These are phyloP conservation scores for Aurelia sp. DNA, from an alignment of 30 jellyfish, hydroid and myxozoan species.

Conservation along the genomic window DNA sequence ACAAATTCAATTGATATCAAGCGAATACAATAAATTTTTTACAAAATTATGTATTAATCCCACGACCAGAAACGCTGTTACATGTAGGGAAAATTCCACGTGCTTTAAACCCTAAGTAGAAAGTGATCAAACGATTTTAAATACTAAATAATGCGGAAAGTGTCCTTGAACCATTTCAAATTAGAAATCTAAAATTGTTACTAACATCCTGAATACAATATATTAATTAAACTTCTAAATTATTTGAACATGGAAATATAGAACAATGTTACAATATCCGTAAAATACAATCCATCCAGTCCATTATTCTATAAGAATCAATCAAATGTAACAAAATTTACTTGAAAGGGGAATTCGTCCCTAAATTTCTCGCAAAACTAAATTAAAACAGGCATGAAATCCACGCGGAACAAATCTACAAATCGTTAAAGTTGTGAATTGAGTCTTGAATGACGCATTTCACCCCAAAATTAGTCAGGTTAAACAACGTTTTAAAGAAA, in stretches of 20 bases:
- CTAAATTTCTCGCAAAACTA: background rate
- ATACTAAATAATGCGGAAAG: constrained; percentile 60
- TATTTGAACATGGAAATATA: constrained; percentile 66
- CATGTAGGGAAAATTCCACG: background rate
- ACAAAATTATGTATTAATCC: constrained; percentile 58
- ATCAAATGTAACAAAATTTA: constrained; percentile 24
- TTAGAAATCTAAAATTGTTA: constrained; percentile 75
- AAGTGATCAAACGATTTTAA: constrained; percentile 62
- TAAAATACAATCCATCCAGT: constrained; percentile 23
- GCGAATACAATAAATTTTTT: constrained; percentile 60
- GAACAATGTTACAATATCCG: constrained; percentile 42
- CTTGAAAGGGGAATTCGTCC: constrained; percentile 1
- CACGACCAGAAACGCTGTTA: constrained; percentile 18
- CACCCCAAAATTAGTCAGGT: too few relatives aligned
- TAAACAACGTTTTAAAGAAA: too few relatives aligned
- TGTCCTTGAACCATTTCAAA: constrained; percentile 57
- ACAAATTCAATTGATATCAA: constrained; percentile 73
- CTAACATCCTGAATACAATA: constrained; percentile 68
- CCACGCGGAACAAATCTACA: background rate
- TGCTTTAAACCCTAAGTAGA: constrained; percentile 16
- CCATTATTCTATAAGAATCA: constrained; percentile 58
- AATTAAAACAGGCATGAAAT: background rate
- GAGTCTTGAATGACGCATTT: too few relatives aligned
- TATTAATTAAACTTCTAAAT: constrained; percentile 68
- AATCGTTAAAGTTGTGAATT: too few relatives aligned